A percentile compares a stretch with the other conserved stretches of the same genome.
These are phyloP conservation scores for Discoglossus pictus DNA, from an alignment of 2,797 vertebrate species.

Conservation along the genomic window DNA sequence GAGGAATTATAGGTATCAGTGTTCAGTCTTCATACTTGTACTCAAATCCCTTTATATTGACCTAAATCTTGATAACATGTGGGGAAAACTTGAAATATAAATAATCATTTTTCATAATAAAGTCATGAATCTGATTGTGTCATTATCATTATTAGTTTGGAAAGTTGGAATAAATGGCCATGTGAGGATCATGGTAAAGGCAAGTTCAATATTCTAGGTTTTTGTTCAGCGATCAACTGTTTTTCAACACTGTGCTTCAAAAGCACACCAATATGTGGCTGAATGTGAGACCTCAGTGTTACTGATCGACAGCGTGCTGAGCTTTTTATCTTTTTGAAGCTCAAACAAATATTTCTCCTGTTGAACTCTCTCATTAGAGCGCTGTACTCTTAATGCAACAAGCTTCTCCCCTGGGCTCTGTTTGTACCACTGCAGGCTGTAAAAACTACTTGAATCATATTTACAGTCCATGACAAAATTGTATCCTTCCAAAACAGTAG, in stretches of 20 bases:
- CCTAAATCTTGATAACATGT: too few relatives aligned
- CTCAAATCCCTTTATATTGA: too few relatives aligned
- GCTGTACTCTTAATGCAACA: conserved; percentile 18
- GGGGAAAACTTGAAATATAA: too few relatives aligned
- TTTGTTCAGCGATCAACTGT: conserved; percentile 46
- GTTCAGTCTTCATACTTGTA: too few relatives aligned
- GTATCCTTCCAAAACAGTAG: not conserved
- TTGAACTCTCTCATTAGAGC: conserved; percentile 16
- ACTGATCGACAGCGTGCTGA: conserved; percentile 15
- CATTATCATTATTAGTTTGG: too few relatives aligned
- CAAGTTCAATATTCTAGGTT: conserved; percentile 50
- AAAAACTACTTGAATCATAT: not conserved
- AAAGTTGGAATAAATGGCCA: too few relatives aligned
- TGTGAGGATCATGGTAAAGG: too few relatives aligned
- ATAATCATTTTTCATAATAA: too few relatives aligned
- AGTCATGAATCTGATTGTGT: too few relatives aligned
- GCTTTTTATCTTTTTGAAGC: conserved; percentile 32
- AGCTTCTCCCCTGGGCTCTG: conserved; percentile 12
- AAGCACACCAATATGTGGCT: not conserved
- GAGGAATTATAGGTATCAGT: too few relatives aligned
- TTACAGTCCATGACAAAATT: not conserved
- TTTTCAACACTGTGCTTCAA: conserved; percentile 37
- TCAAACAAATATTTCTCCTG: conserved; percentile 23
- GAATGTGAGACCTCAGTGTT: not conserved
- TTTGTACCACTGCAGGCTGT: conserved; percentile 17